A percentile compares a stretch with the other conserved stretches of the same genome.
phyloP scores from a whole-genome alignment of 2,888 invertebrate species.

The Eilema caniola region DNA sequence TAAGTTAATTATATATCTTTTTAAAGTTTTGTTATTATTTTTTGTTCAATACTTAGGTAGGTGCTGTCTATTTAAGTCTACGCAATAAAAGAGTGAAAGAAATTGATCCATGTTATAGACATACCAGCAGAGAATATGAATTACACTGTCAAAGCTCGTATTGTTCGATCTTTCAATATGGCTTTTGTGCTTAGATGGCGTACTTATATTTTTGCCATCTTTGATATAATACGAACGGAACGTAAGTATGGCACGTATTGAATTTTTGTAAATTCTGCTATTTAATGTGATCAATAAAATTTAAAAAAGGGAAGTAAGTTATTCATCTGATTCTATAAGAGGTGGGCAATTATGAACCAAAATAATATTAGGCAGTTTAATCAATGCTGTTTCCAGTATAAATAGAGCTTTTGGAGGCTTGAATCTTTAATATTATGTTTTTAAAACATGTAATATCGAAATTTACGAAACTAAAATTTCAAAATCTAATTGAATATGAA shows the following conservation, averaged over 20 bases:
- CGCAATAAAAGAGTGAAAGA: background rate
- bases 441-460: too few relatives aligned
- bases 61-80: background rate
- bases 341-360: too few relatives aligned
- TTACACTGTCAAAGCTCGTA: background rate
- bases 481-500: too few relatives aligned
- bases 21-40: background rate
- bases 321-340: background rate
- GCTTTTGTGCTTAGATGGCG: background rate
- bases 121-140: background rate
- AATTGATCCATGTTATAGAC: background rate
- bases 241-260: too few relatives aligned
- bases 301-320: background rate
- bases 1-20: too few relatives aligned
- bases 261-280: background rate
- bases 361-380: too few relatives aligned
- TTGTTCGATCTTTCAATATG: background rate
- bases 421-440: too few relatives aligned
- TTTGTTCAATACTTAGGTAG: background rate
- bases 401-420: too few relatives aligned
- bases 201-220: background rate
- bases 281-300: background rate
- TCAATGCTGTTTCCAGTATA: too few relatives aligned
- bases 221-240: background rate
- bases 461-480: too few relatives aligned